A percentile compares a stretch with the other conserved stretches of the same genome.
Evolutionary conservation across 2,113 vertebrate genomes (phyloP).

Genomic region (Chaenogobius annularis): DNA sequence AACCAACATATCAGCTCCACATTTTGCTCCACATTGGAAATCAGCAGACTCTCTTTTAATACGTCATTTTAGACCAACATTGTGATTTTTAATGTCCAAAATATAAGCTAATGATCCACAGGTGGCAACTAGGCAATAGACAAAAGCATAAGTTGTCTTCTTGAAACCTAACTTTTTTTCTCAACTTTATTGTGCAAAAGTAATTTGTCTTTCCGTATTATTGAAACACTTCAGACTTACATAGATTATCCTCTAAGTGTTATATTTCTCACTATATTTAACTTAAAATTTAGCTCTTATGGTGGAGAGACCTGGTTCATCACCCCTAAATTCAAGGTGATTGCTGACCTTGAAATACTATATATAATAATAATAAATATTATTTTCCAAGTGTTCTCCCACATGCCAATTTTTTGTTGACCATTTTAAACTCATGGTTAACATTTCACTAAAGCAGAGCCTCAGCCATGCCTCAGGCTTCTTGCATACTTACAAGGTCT

Average conservation of each 20-base stretch:
- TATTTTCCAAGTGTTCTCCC: constrained; percentile 20
- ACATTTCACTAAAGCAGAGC: constrained; percentile 13
- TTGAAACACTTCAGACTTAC: no score
- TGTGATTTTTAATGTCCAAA: no score
- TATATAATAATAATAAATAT: neutral
- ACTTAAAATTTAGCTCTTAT: neutral
- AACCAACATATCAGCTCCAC: no score
- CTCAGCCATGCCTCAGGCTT: neutral
- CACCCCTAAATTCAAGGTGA: constrained; percentile 27
- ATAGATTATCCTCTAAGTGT: neutral
- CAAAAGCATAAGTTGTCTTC: no score
- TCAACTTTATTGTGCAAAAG: no score
- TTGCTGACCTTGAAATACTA: constrained; percentile 51
- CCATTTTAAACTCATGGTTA: constrained; percentile 24
- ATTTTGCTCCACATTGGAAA: no score
- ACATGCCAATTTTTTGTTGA: constrained; percentile 21
- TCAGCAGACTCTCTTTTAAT: no score
- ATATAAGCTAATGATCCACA: no score
- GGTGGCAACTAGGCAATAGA: no score
- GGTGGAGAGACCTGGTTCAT: constrained; percentile 28
- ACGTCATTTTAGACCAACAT: no score
- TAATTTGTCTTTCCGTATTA: no score
- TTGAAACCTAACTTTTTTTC: no score
- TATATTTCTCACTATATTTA: neutral
- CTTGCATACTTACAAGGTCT: constrained; percentile 4